These are phyloP conservation scores for Iphiclides podalirius DNA, from an alignment of 2,888 invertebrate species.

Conservation along the genomic window DNA sequence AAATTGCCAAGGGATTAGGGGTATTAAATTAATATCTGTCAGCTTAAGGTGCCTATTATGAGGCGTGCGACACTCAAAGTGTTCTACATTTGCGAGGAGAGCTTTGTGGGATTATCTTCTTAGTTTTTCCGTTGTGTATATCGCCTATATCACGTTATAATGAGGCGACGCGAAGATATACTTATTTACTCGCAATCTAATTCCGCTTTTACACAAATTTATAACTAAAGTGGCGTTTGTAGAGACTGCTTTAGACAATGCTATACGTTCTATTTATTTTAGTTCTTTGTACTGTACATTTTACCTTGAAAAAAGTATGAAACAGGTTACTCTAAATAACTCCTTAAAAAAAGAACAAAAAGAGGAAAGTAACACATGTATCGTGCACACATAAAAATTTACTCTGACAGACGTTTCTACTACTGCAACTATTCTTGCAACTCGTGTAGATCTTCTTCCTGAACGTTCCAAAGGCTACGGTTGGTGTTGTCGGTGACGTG, in stretches of 20 bases:
- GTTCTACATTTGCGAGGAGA: conserved; percentile 39
- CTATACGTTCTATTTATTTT: too few relatives aligned
- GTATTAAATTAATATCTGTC: conserved; percentile 64
- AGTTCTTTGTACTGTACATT: too few relatives aligned
- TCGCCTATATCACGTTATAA: not conserved
- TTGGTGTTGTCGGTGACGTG: conserved; percentile 35
- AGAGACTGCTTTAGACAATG: too few relatives aligned
- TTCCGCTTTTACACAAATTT: too few relatives aligned
- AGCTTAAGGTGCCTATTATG: conserved; percentile 52
- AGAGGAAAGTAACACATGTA: too few relatives aligned
- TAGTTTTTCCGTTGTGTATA: conserved; percentile 16
- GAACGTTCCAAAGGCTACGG: conserved; percentile 55
- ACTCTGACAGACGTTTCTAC: too few relatives aligned
- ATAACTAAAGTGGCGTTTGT: too few relatives aligned
- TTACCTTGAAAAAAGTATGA: too few relatives aligned
- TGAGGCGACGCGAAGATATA: not conserved
- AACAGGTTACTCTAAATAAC: too few relatives aligned
- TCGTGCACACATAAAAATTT: too few relatives aligned
- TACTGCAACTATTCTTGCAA: too few relatives aligned
- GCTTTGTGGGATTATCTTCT: conserved; percentile 52
- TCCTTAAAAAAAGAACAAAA: too few relatives aligned
- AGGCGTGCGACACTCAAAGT: conserved; percentile 64
- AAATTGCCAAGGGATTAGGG: conserved; percentile 33
- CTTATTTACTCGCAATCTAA: not conserved
- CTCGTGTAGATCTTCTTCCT: conserved; percentile 64